Conservation (phyloP, 2,113 vertebrate species). For the Nannobrachium achirus region DNA sequence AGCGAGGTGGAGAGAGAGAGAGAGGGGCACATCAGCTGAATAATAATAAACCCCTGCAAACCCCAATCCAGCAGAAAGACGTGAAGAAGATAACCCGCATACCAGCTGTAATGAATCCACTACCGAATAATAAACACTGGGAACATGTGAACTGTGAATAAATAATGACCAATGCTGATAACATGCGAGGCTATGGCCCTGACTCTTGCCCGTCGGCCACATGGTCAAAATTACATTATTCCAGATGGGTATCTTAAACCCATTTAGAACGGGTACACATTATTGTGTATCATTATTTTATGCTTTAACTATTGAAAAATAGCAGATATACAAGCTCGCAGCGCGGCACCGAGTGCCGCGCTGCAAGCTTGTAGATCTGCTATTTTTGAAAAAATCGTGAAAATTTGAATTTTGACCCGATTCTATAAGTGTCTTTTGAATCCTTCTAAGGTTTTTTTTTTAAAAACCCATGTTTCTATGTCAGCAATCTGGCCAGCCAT, state of each 20-base stretch:
- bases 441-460: too few species aligned
- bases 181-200: background rate
- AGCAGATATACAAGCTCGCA: too few species aligned
- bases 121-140: constrained; percentile 53
- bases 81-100: constrained; percentile 49
- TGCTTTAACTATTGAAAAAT: too few species aligned
- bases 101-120: constrained; percentile 47
- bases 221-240: constrained; percentile 75
- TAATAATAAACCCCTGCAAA: constrained; percentile 50
- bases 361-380: too few species aligned
- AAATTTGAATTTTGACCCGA: too few species aligned
- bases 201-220: constrained; percentile 50
- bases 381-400: too few species aligned
- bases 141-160: constrained; percentile 41
- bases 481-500: too few species aligned
- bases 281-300: too few species aligned
- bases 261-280: too few species aligned
- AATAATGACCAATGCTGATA: constrained; percentile 44
- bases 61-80: constrained; percentile 29
- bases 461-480: too few species aligned
- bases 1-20: background rate
- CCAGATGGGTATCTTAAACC: constrained; percentile 77
- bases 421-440: too few species aligned
- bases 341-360: too few species aligned
- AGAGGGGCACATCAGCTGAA: constrained; percentile 8